A percentile compares a stretch with the other conserved stretches of the same genome.
These are phyloP conservation scores for Phyto melanocephala DNA, from an alignment of 2,888 invertebrate species.

Conservation along the genomic window DNA sequence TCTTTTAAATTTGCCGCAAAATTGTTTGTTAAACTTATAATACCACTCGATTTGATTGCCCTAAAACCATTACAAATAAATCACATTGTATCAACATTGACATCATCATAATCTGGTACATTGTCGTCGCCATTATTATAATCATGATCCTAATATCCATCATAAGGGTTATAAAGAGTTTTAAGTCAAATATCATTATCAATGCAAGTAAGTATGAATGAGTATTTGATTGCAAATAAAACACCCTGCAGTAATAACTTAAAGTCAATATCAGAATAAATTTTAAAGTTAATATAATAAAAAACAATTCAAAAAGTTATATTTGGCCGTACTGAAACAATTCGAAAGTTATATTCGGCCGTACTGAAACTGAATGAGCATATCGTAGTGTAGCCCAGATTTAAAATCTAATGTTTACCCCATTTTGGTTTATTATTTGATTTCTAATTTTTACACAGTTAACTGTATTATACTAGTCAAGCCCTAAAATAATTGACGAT, in stretches of 20 bases:
- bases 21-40: background rate
- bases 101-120: slow-evolving; percentile 29
- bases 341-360: too few species aligned
- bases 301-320: too few species aligned
- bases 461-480: too few species aligned
- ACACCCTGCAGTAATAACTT: background rate
- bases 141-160: slow-evolving; percentile 21
- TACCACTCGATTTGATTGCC: background rate
- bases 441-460: too few species aligned
- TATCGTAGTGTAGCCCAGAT: too few species aligned
- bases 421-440: too few species aligned
- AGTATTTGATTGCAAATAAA: slow-evolving; percentile 1
- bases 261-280: too few species aligned
- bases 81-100: slow-evolving; percentile 27
- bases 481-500: too few species aligned
- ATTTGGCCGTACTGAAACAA: too few species aligned
- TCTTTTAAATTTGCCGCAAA: background rate
- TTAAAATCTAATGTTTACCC: too few species aligned
- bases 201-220: background rate
- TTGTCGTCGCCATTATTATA: slow-evolving; percentile 29
- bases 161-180: slow-evolving; percentile 6
- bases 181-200: slow-evolving; percentile 13
- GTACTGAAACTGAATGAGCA: too few species aligned
- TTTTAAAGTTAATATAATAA: too few species aligned
- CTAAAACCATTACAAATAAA: slow-evolving; percentile 25